Percentiles rank a stretch among this genome's conserved stretches.
phyloP scores from a whole-genome alignment of 1,140 invertebrate species.

The Heliconius congener region DNA sequence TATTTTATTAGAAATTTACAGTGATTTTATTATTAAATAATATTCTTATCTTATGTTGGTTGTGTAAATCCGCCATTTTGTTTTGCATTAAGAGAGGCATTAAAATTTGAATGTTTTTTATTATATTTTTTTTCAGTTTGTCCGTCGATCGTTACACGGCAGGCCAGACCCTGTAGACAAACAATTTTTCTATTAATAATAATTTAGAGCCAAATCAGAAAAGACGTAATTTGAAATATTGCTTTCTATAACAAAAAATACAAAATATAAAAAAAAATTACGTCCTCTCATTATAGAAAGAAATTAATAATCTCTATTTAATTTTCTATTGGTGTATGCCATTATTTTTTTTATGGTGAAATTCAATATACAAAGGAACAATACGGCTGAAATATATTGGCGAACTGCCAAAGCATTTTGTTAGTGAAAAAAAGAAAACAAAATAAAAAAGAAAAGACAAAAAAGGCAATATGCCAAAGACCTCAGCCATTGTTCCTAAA shows the following conservation, averaged over 20 bases:
- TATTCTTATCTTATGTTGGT: slow-evolving; percentile 71
- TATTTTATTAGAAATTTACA: slow-evolving; percentile 72
- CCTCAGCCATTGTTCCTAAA: not conserved
- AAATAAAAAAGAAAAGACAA: not conserved
- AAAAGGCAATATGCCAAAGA: not conserved
- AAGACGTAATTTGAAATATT: slow-evolving; percentile 31
- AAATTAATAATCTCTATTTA: not conserved
- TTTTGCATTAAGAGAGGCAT: slow-evolving; percentile 40
- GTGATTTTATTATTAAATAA: slow-evolving; percentile 73
- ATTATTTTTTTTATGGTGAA: slow-evolving; percentile 18
- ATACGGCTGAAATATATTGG: not conserved
- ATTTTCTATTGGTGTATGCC: slow-evolving; percentile 18
- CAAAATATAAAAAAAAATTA: slow-evolving; percentile 10
- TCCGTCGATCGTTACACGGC: slow-evolving; percentile 70
- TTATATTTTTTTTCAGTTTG: slow-evolving; percentile 47
- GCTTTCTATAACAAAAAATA: slow-evolving; percentile 14
- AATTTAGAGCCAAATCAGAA: slow-evolving; percentile 33
- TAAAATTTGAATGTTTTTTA: slow-evolving; percentile 36
- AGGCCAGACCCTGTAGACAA: slow-evolving; percentile 78
- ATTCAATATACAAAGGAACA: not conserved
- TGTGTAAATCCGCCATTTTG: slow-evolving; percentile 50
- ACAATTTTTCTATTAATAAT: slow-evolving; percentile 58
- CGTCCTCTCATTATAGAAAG: not conserved
- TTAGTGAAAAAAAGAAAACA: not conserved
- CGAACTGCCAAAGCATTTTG: not conserved